phyloP scores from a whole-genome alignment of 2,888 invertebrate species.

The Cartodere bifasciata region DNA sequence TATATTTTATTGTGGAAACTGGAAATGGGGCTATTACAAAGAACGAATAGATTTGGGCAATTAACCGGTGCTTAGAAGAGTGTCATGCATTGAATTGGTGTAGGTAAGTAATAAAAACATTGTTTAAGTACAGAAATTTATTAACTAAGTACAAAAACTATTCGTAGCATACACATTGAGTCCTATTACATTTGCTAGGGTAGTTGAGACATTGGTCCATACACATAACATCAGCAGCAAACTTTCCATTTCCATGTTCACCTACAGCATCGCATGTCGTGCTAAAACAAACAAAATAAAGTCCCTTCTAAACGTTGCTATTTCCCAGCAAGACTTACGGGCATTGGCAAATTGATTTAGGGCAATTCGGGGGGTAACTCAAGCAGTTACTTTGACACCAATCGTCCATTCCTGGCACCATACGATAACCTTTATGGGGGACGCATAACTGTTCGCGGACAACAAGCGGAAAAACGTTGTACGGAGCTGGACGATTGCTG shows the following conservation, averaged over 20 bases:
- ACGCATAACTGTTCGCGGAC: slow-evolving; percentile 74
- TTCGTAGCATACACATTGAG: slow-evolving; percentile 24
- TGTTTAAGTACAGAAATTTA: too few relatives aligned
- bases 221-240: slow-evolving; percentile 73
- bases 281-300: slow-evolving; percentile 37
- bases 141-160: too few relatives aligned
- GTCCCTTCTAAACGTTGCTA: too few relatives aligned
- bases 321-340: slow-evolving; percentile 81
- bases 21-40: too few relatives aligned
- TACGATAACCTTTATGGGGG: slow-evolving; percentile 48
- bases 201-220: slow-evolving; percentile 76
- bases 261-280: slow-evolving; percentile 73
- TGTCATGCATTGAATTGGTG: too few relatives aligned
- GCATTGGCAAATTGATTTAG: slow-evolving; percentile 60
- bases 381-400: slow-evolving; percentile 84
- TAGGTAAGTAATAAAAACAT: too few relatives aligned
- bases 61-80: too few relatives aligned
- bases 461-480: slow-evolving; percentile 59
- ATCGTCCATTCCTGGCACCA: slow-evolving; percentile 61
- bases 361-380: slow-evolving; percentile 78
- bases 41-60: too few relatives aligned
- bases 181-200: slow-evolving; percentile 51
- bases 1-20: too few relatives aligned
- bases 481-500: slow-evolving; percentile 44
- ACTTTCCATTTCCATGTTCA: slow-evolving; percentile 49